Percentiles rank a stretch among this genome's conserved stretches.
phyloP scores from a whole-genome alignment of 2,113 vertebrate genomes.

The Boulengeromyrus knoepffleri region DNA sequence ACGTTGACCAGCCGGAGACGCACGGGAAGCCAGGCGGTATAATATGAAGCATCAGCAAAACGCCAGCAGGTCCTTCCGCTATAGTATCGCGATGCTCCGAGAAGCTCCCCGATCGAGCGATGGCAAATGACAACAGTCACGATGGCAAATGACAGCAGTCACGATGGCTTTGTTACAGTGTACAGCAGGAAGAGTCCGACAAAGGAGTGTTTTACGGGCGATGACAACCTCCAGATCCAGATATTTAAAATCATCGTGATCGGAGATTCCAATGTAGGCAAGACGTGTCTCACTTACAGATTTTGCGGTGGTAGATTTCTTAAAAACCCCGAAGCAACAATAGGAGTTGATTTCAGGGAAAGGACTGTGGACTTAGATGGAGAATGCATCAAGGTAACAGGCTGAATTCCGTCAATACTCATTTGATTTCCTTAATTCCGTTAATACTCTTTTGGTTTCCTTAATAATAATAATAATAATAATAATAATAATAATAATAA shows the following conservation, averaged over 20 bases:
- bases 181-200: slow-evolving; percentile 39
- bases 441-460: not conserved
- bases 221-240: slow-evolving; percentile 34
- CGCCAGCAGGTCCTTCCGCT: not conserved
- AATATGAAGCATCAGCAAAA: not conserved
- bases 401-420: not conserved
- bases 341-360: slow-evolving; percentile 65
- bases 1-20: not conserved
- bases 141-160: slow-evolving; percentile 58
- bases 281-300: slow-evolving; percentile 60
- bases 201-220: slow-evolving; percentile 38
- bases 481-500: not conserved
- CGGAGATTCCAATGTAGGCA: slow-evolving; percentile 62
- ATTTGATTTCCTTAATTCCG: not conserved
- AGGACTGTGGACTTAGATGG: slow-evolving; percentile 55
- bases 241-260: slow-evolving; percentile 65
- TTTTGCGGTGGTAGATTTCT: slow-evolving; percentile 62
- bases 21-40: not conserved
- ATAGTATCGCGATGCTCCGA: slow-evolving; percentile 50
- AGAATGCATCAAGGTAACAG: slow-evolving; percentile 56
- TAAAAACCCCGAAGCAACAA: slow-evolving; percentile 62
- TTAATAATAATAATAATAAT: not conserved
- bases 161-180: slow-evolving; percentile 44
- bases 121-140: slow-evolving; percentile 57
- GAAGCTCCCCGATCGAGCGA: slow-evolving; percentile 31